These are phyloP conservation scores for Disparrhopalites patrizii DNA, from an alignment of 2,888 invertebrate genomes.

Conservation along the genomic window DNA sequence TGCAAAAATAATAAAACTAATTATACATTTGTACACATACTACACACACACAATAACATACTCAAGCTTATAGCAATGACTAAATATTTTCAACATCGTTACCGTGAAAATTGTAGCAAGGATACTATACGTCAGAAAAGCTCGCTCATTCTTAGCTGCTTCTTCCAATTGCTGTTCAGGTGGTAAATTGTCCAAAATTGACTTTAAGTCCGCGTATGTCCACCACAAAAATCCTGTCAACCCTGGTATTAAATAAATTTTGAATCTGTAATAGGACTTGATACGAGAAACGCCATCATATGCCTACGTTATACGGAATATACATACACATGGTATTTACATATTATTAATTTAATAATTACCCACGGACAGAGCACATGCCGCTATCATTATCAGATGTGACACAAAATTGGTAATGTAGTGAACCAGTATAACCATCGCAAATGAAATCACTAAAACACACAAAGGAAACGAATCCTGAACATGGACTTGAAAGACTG, in stretches of 20 bases:
- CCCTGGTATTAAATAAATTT: slow-evolving; percentile 48
- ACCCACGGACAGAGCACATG: slow-evolving; percentile 70
- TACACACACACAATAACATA: too few species aligned
- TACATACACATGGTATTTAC: too few species aligned
- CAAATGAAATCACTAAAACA: slow-evolving; percentile 75
- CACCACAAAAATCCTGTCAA: slow-evolving; percentile 82
- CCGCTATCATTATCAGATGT: slow-evolving; percentile 79
- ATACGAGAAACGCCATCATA: not conserved
- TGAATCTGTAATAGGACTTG: too few species aligned
- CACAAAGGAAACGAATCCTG: slow-evolving; percentile 49
- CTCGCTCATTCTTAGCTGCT: slow-evolving; percentile 76
- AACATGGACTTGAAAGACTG: not conserved
- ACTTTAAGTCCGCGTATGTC: slow-evolving; percentile 73
- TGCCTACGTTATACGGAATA: too few species aligned
- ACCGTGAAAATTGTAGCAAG: slow-evolving; percentile 80
- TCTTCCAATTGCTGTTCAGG: slow-evolving; percentile 62
- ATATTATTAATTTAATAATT: too few species aligned
- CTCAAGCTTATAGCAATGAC: slow-evolving; percentile 1
- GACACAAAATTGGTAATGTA: slow-evolving; percentile 77
- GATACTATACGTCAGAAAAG: slow-evolving; percentile 78
- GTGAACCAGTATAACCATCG: slow-evolving; percentile 78
- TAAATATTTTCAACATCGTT: too few species aligned
- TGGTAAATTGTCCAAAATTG: slow-evolving; percentile 59
- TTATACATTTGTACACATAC: too few species aligned
- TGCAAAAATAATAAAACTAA: slow-evolving; percentile 29